phyloP scores from a whole-genome alignment of 2,888 invertebrate genomes.

The Phaedon cochleariae region DNA sequence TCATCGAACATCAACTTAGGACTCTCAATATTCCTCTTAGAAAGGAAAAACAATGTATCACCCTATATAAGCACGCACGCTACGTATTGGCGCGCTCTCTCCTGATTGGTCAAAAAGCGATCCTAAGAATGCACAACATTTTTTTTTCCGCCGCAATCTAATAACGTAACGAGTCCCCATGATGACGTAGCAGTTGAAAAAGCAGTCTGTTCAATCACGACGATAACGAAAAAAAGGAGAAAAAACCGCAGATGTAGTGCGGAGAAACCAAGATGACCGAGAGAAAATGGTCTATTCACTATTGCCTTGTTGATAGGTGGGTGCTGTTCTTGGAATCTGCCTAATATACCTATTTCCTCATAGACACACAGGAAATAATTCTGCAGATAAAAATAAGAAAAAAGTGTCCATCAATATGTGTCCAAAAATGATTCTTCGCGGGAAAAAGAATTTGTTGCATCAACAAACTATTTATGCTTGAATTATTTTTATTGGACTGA shows the following conservation, averaged over 20 bases:
- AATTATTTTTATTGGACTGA: too few species aligned
- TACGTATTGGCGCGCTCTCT: constrained; percentile 45
- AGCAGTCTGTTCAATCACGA: neutral
- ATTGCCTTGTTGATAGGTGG: neutral
- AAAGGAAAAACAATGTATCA: too few species aligned
- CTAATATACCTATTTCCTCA: too few species aligned
- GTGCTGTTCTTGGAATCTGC: too few species aligned
- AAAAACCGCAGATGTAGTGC: constrained; percentile 12
- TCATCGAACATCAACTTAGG: too few species aligned
- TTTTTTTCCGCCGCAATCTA: constrained; percentile 2
- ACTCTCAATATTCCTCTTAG: too few species aligned
- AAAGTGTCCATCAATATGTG: too few species aligned
- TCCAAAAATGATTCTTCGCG: too few species aligned
- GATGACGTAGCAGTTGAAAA: neutral
- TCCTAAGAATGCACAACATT: constrained; percentile 30
- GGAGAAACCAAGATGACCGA: neutral
- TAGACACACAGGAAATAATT: too few species aligned
- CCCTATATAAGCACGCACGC: neutral
- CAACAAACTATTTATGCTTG: too few species aligned
- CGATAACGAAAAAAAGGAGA: neutral
- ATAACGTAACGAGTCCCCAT: neutral
- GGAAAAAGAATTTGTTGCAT: too few species aligned
- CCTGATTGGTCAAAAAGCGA: constrained; percentile 43
- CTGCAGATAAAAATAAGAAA: too few species aligned
- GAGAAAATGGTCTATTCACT: neutral